Evolutionary conservation across 2,888 invertebrate species (phyloP).

Genomic region (Branchipolynoe longqiensis): DNA sequence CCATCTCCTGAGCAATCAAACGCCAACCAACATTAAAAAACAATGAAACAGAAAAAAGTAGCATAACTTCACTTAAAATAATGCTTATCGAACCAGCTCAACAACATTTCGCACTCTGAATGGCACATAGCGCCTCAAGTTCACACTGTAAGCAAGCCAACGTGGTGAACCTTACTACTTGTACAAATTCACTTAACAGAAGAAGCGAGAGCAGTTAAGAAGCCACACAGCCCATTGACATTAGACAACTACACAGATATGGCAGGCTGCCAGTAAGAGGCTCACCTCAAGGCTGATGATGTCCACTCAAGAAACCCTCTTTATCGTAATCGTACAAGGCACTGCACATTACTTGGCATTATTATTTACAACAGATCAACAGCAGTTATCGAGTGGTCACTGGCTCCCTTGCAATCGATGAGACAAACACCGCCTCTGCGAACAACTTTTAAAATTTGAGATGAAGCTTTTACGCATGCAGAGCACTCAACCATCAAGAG

Average conservation of each 20-base stretch:
- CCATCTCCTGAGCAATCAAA: no score
- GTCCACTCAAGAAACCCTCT: background rate
- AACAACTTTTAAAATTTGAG: background rate
- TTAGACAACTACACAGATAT: background rate
- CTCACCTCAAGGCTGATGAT: background rate
- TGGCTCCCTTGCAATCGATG: background rate
- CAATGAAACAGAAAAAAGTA: no score
- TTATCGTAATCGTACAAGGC: constrained; percentile 39
- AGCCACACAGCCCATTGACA: background rate
- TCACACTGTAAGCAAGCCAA: no score
- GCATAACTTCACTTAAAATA: no score
- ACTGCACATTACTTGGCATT: constrained; percentile 33
- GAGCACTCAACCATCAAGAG: background rate
- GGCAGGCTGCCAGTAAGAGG: background rate
- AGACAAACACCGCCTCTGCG: background rate
- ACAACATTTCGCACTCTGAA: no score
- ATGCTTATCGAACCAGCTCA: no score
- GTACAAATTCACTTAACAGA: no score
- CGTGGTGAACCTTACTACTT: no score
- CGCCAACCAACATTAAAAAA: no score
- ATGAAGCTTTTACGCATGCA: background rate
- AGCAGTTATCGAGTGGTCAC: background rate
- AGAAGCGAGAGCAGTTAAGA: no score
- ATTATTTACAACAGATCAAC: constrained; percentile 35
- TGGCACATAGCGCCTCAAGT: no score